Base-by-base conservation (phyloP, 37 sponge, comb jelly and placozoan species). In the Halichondria panicea region DNA sequence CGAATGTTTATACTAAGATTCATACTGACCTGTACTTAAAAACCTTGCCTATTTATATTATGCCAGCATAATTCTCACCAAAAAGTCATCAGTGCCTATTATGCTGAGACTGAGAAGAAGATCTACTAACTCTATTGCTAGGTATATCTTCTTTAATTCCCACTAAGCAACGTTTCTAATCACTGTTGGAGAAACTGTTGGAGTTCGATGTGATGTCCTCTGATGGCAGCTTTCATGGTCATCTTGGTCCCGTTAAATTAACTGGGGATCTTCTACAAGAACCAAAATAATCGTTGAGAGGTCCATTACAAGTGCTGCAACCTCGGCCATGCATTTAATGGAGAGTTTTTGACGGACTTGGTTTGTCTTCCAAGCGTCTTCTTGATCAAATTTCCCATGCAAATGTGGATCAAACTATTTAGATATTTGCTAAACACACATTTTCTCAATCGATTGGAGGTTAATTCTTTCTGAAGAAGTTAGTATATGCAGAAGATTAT, bases 401-500 rank as follows among this genome's bases (percentile, higher is more conserved):
- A 84, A 84, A 63, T 77, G 84, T 70, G 84, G 84, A 5, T 76
- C 78, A 0, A 75, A 63, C 0, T 67, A 69, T 31, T 54, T 84
- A 15, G 52, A n/a, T n/a, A n/a, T n/a, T n/a, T 48, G 15, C 15
- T 15, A 48, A 48, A 15, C 52, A 48, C 11, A 48, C 13, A 48
- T 48, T 18, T 48, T 15, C 52, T 18, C 13, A 48, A 15, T 18
- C 13, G 52, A 48, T 27, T 8, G 15, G 37, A 28, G 37, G 27
- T 36, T 12, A 19, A 22, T 33, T 12, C 46, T 8, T 13, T 6
- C 7, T n/a, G n/a, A n/a, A n/a, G n/a, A n/a, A n/a, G n/a, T 8
- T 24, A 54, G 28, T 55, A 78, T 50, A 7, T 28, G 25, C 68
- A 68, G 37, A 28, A 33, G 1, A 25, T 19, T 31, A 38, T 71